Conservation (phyloP, 2,797 vertebrate genomes). For the Melanogrammus aeglefinus region DNA sequence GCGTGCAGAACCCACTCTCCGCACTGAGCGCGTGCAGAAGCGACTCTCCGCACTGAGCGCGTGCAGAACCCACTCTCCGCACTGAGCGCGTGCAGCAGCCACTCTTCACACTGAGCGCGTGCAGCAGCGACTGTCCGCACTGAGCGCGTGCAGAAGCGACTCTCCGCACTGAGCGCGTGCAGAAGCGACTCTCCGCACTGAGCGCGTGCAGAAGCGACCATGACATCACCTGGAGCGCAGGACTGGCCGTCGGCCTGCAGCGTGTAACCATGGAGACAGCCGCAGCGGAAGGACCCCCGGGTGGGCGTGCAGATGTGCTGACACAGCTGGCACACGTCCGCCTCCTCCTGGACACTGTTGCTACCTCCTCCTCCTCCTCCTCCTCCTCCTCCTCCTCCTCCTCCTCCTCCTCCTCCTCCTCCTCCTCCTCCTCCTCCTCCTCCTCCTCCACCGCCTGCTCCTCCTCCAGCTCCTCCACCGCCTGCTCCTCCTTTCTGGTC, state of each 20-base stretch:
- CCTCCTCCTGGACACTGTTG: constrained; percentile 78
- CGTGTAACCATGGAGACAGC: constrained; percentile 79
- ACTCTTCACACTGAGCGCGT: not conserved
- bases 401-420: constrained; percentile 72
- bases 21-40: not conserved
- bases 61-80: not conserved
- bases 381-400: constrained; percentile 74
- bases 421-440: constrained; percentile 63
- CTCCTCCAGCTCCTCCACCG: constrained; percentile 76
- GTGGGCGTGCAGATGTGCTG: constrained; percentile 79
- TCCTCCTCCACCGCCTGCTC: constrained; percentile 74
- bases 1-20: not conserved
- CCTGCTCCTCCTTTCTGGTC: constrained; percentile 72
- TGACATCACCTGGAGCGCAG: constrained; percentile 76
- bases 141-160: not conserved
- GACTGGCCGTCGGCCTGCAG: constrained; percentile 81
- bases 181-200: not conserved
- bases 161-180: not conserved
- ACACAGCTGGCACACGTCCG: constrained; percentile 85
- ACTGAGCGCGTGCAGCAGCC: not conserved
- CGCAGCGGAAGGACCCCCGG: constrained; percentile 81
- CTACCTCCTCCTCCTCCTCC: constrained; percentile 64
- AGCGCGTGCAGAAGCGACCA: not conserved
- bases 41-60: not conserved
- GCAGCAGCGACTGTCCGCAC: not conserved